A percentile compares a stretch with the other conserved stretches of the same genome.
Conservation (phyloP, 2,113 vertebrate genomes). For the Malurus alboscapulatus region DNA sequence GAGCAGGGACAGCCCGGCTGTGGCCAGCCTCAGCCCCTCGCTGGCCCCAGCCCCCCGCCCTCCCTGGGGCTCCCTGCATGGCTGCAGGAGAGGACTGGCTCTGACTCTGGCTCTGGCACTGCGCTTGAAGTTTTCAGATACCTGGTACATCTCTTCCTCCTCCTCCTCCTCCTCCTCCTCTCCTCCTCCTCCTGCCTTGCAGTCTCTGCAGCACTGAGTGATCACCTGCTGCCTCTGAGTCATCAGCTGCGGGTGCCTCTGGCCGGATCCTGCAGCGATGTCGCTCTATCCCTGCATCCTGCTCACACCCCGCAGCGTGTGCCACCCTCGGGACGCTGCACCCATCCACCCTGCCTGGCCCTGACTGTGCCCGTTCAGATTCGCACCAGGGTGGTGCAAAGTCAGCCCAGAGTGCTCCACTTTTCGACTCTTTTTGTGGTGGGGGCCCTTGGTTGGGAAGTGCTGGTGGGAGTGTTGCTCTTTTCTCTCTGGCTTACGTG, state of each 20-base stretch:
- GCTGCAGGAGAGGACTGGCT: not conserved
- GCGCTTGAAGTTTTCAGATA: not conserved
- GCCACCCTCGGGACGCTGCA: not conserved
- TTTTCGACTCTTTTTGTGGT: not conserved
- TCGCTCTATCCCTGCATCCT: not conserved
- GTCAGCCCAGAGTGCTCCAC: not conserved
- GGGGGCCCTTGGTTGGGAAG: not conserved
- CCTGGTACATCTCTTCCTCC: not conserved
- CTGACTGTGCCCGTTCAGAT: not conserved
- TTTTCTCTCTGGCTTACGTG: not conserved
- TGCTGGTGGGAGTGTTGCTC: not conserved
- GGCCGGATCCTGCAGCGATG: not conserved
- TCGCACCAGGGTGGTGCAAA: not conserved
- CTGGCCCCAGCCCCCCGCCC: fast-evolving
- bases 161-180: not conserved
- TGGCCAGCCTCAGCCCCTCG: not conserved
- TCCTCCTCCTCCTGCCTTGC: not conserved
- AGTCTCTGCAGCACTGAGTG: not conserved
- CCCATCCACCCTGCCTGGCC: not conserved
- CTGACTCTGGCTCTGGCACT: not conserved
- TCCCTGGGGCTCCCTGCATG: not conserved
- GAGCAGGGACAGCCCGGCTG: not conserved
- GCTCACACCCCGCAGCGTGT: fast-evolving
- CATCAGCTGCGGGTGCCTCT: not conserved
- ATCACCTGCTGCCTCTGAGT: conserved; percentile 47